These are phyloP conservation scores for Pluvialis apricaria DNA, from an alignment of 2,113 vertebrate species.

Conservation along the genomic window DNA sequence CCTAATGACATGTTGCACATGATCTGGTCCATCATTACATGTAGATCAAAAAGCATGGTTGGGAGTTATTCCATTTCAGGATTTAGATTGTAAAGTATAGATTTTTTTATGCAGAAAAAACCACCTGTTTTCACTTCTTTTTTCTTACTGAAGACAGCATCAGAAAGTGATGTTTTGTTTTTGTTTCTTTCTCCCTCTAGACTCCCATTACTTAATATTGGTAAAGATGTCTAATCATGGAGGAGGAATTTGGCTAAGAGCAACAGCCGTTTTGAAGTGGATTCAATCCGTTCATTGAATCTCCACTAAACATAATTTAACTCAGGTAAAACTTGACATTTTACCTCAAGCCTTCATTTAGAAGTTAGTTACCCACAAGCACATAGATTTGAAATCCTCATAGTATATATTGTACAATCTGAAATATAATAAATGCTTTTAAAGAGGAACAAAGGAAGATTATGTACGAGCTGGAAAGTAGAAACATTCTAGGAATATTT, in stretches of 20 bases:
- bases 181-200: not conserved
- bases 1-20: not conserved
- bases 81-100: not conserved
- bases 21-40: not conserved
- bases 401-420: not conserved
- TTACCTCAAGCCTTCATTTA: not conserved
- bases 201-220: not conserved
- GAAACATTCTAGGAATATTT: slow-evolving; percentile 7
- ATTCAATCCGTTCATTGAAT: not conserved
- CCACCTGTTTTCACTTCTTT: not conserved
- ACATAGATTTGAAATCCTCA: not conserved
- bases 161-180: not conserved
- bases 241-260: not conserved
- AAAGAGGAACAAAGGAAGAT: not conserved
- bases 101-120: not conserved
- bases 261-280: not conserved
- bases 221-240: not conserved
- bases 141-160: not conserved
- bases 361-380: not conserved
- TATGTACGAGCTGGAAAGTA: not conserved
- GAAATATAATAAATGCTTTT: not conserved
- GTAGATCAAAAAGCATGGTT: not conserved
- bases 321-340: not conserved
- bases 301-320: not conserved
- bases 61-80: not conserved